Evolutionary conservation across 2,113 vertebrate genomes (phyloP).

Genomic region (Megaptera novaeangliae): DNA sequence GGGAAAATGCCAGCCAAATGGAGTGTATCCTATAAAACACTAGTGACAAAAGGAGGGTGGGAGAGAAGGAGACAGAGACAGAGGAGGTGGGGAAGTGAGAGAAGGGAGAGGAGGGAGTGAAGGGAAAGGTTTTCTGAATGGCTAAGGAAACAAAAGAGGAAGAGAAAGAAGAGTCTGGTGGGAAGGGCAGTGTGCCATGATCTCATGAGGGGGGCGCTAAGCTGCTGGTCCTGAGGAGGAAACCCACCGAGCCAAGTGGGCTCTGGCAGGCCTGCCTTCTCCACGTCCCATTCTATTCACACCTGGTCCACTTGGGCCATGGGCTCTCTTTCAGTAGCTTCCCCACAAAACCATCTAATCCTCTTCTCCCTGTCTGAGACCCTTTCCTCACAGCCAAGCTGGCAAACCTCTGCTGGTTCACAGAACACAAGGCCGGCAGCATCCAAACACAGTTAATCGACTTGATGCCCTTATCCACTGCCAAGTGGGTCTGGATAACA

Average conservation of each 20-base stretch:
- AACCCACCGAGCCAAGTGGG: fast-evolving
- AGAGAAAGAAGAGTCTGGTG: neutral
- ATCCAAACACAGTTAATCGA: conserved; percentile 15
- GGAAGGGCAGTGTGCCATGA: fast-evolving
- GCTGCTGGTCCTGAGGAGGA: neutral
- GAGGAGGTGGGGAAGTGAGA: neutral
- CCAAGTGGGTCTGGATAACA: neutral
- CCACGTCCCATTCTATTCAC: fast-evolving
- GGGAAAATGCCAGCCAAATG: conserved; percentile 50
- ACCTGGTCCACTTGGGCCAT: neutral
- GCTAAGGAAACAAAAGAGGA: neutral
- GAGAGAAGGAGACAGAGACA: neutral
- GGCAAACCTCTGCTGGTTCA: neutral
- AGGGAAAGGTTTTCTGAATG: neutral
- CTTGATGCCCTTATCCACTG: neutral
- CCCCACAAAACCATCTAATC: neutral
- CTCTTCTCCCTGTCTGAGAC: neutral
- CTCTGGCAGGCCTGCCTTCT: neutral
- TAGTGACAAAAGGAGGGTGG: neutral
- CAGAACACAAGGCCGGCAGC: neutral
- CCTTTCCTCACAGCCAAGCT: neutral
- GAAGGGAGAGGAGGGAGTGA: neutral
- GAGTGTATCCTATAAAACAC: neutral
- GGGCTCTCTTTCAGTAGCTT: neutral
- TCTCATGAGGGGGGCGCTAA: neutral